These are phyloP conservation scores for Archips crataeganus DNA, from an alignment of 2,888 invertebrate genomes.

Conservation along the genomic window DNA sequence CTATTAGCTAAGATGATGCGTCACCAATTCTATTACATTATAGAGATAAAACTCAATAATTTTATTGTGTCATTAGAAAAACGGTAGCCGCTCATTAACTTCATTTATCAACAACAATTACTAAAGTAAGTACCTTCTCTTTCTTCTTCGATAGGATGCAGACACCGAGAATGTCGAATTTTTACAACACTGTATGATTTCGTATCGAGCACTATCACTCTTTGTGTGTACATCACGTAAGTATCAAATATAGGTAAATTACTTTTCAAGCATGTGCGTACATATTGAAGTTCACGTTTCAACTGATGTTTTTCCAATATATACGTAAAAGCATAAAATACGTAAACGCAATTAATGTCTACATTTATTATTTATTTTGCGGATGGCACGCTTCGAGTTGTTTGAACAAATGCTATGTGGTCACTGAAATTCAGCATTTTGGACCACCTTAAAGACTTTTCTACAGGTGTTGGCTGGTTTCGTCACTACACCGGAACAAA, in stretches of 20 bases:
- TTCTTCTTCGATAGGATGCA: conserved; percentile 75
- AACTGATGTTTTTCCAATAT: conserved; percentile 52
- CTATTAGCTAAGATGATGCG: conserved; percentile 68
- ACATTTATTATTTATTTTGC: conserved; percentile 52
- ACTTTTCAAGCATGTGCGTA: conserved; percentile 39
- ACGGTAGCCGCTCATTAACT: background rate
- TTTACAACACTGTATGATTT: conserved; percentile 71
- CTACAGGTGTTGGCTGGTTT: conserved; percentile 51
- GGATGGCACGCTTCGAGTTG: conserved; percentile 70
- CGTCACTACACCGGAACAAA: conserved; percentile 64
- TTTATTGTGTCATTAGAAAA: conserved; percentile 21
- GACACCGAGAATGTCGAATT: conserved; percentile 72
- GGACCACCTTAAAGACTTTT: conserved; percentile 55
- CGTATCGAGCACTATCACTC: conserved; percentile 67
- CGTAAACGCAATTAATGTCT: conserved; percentile 49
- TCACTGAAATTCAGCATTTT: conserved; percentile 63
- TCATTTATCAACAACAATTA: background rate
- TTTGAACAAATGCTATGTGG: conserved; percentile 70
- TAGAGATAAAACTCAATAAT: conserved; percentile 43
- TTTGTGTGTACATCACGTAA: conserved; percentile 66
- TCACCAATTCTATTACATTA: conserved; percentile 62
- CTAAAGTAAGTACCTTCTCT: conserved; percentile 66
- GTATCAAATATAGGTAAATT: background rate
- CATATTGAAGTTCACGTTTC: conserved; percentile 48
- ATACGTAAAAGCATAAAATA: conserved; percentile 49